Conservation (phyloP, 2,888 invertebrate species). For the Gymnoscelis rufifasciata region DNA sequence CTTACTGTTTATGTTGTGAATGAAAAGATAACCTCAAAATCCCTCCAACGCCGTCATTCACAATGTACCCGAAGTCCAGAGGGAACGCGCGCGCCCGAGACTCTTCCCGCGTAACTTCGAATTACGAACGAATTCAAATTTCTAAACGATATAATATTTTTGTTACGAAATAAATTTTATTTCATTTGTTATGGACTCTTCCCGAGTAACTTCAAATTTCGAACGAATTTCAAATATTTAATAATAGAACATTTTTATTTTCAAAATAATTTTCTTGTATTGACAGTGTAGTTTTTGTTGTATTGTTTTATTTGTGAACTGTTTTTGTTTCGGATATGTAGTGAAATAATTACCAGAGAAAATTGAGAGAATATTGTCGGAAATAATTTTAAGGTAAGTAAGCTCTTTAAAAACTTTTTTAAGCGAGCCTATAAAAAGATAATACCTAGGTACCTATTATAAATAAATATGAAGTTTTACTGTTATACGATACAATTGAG, state of each 20-base stretch:
- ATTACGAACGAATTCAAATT: constrained; percentile 28
- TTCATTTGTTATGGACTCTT: too few species aligned
- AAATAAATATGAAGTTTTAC: too few species aligned
- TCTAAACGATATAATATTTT: neutral
- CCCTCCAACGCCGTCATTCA: constrained; percentile 37
- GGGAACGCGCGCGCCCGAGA: constrained; percentile 49
- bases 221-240: constrained; percentile 18
- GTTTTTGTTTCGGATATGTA: too few species aligned
- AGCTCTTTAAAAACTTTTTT: neutral
- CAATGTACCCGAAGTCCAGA: constrained; percentile 50
- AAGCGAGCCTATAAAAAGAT: too few species aligned
- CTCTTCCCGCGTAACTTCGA: constrained; percentile 31
- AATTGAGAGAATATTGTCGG: neutral
- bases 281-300: too few species aligned
- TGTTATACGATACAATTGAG: too few species aligned
- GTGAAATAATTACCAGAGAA: too few species aligned
- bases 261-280: too few species aligned
- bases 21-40: constrained; percentile 6
- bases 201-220: constrained; percentile 35
- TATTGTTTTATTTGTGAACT: too few species aligned
- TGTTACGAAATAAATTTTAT: too few species aligned
- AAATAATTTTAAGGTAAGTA: constrained; percentile 27
- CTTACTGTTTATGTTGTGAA: neutral
- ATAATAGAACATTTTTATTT: too few species aligned
- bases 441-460: neutral